Evolutionary conservation across 2,797 vertebrate genomes (phyloP), one percentile per base, ranked within the genome.

Genomic region (Rhinatrema bivittatum): DNA sequence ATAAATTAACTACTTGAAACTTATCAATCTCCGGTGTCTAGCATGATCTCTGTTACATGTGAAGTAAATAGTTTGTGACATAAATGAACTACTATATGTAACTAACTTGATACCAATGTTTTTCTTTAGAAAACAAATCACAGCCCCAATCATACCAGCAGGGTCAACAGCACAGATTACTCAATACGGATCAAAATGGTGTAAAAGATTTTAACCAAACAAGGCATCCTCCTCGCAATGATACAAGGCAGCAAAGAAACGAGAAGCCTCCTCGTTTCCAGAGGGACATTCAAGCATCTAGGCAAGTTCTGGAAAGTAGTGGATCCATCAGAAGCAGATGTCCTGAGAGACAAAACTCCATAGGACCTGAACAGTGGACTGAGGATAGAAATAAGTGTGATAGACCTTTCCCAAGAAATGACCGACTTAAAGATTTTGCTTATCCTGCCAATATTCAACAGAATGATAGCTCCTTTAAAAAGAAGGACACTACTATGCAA

Each of bases 221-320:
- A 59, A 89, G 80, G 64, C 83, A 87, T 32, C 42, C 76, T 50
- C 50, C 80, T 15, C 81, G 91, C 42, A 89, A 79, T 38, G 93
- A 96, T 41, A 75, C 78, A 32, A 83, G 91, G 44, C 82, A 82
- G 17, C 89, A 81, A 59, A 86, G 91, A 62, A 94, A 89, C 24
- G 92, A 98, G 60, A 86, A 90, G 41, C 91, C 94, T 1, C 94
- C 94, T 50, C 93, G 93, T 46, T 98, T 99, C 70, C 87, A 94
- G 71, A 87, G 70, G 57, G 96, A 98, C 42, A 68, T 64, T 20
- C 90, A 94, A 42, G 86, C 87, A 56, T 81, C 83, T 19, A 93
- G 87, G 53, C 86, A 91, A 14, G 50, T 72, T 59, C 78, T 82
- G 41, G 90, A 94, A 50, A 55, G 72, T 15, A 43, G 60, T 13